These are phyloP conservation scores for Corythaeola cristata DNA, from an alignment of 2,113 vertebrate genomes.

Conservation along the genomic window DNA sequence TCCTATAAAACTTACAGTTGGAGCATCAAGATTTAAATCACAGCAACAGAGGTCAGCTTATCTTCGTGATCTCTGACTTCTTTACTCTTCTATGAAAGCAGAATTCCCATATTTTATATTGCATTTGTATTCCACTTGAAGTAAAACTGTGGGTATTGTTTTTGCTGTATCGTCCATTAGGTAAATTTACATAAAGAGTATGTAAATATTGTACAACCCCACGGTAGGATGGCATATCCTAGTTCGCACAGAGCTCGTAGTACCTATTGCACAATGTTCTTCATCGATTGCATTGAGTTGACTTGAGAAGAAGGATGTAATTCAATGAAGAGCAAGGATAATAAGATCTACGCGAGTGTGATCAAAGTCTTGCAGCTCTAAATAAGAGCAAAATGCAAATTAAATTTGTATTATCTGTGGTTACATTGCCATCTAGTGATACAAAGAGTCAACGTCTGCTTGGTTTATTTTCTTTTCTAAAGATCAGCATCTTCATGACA, in stretches of 20 bases:
- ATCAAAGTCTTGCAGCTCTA: not conserved
- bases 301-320: not conserved
- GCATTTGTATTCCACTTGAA: not conserved
- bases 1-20: not conserved
- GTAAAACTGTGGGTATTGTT: not conserved
- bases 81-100: not conserved
- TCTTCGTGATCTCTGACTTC: not conserved
- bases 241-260: not conserved
- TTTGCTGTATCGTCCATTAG: not conserved
- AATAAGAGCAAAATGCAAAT: not conserved
- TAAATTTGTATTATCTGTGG: not conserved
- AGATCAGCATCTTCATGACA: conserved; percentile 99
- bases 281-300: not conserved
- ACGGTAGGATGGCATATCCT: not conserved
- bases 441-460: not conserved
- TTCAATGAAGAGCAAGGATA: not conserved
- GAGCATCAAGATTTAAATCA: not conserved
- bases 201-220: not conserved
- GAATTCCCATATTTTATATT: not conserved
- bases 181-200: not conserved
- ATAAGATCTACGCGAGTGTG: not conserved
- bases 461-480: not conserved
- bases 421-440: conserved; percentile 66
- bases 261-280: not conserved
- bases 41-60: not conserved